These are phyloP conservation scores for Urosaurus nigricauda DNA, from an alignment of 2,797 vertebrate species.

Conservation along the genomic window DNA sequence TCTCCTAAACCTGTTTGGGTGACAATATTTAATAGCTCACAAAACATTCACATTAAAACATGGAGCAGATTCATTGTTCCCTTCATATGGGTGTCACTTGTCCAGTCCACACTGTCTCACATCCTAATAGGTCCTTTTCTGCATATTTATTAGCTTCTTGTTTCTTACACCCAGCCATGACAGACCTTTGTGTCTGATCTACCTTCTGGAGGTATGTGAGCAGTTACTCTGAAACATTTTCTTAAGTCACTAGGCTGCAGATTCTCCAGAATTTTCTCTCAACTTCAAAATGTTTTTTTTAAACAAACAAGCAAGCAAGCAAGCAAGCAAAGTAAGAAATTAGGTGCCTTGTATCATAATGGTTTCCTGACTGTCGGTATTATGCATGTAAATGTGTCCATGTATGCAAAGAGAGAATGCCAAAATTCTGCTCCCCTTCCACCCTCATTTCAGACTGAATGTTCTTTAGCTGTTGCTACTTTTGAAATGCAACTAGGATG, in stretches of 20 bases:
- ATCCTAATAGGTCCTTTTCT: not conserved
- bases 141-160: not conserved
- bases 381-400: not conserved
- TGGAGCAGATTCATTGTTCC: no score
- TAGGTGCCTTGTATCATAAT: no score
- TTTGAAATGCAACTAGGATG: not conserved
- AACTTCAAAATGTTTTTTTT: not conserved
- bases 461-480: not conserved
- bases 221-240: not conserved
- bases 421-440: not conserved
- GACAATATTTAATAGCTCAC: no score
- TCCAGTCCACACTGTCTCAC: not conserved
- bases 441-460: not conserved
- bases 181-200: not conserved
- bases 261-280: not conserved
- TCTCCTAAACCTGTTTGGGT: no score
- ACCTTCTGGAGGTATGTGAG: not conserved
- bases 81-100: not conserved
- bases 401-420: not conserved
- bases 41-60: no score
- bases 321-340: no score
- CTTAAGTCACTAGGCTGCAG: not conserved
- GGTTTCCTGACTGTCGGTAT: no score
- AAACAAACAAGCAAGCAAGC: no score
- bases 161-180: not conserved